A percentile compares a stretch with the other conserved stretches of the same genome.
These are phyloP conservation scores for Lithophane socia DNA, from an alignment of 2,888 invertebrate genomes.

Conservation along the genomic window DNA sequence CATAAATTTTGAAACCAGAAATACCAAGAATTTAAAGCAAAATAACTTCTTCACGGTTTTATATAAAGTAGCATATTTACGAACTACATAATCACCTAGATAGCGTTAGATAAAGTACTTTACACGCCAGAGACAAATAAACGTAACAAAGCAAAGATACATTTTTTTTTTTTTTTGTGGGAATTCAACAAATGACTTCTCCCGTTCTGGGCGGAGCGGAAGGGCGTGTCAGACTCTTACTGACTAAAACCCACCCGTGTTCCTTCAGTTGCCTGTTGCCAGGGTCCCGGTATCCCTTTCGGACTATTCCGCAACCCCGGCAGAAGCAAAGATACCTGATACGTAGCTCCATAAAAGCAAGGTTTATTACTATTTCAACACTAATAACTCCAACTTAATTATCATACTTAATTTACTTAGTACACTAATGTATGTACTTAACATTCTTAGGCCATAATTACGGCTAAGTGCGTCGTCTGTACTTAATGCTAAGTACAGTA, in stretches of 20 bases:
- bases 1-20: background rate
- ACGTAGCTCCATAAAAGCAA: conserved; percentile 23
- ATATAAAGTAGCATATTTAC: background rate
- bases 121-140: background rate
- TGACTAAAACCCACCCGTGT: too few relatives aligned
- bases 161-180: too few relatives aligned
- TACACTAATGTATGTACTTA: conserved; percentile 36
- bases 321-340: conserved; percentile 15
- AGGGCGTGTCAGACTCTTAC: too few relatives aligned
- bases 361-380: conserved; percentile 20
- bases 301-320: too few relatives aligned
- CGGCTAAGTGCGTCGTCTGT: conserved; percentile 24
- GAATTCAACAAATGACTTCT: too few relatives aligned
- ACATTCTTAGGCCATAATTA: conserved; percentile 38
- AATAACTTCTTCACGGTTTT: background rate
- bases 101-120: background rate
- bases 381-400: conserved; percentile 19
- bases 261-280: too few relatives aligned
- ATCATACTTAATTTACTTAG: conserved; percentile 39
- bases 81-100: background rate
- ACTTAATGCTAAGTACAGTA: conserved; percentile 17
- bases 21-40: background rate
- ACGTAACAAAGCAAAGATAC: conserved; percentile 13
- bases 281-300: too few relatives aligned
- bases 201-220: too few relatives aligned